A percentile compares a stretch with the other conserved stretches of the same genome.
Conservation (phyloP, 2,797 vertebrate species). For the Enteromius mattozi region DNA sequence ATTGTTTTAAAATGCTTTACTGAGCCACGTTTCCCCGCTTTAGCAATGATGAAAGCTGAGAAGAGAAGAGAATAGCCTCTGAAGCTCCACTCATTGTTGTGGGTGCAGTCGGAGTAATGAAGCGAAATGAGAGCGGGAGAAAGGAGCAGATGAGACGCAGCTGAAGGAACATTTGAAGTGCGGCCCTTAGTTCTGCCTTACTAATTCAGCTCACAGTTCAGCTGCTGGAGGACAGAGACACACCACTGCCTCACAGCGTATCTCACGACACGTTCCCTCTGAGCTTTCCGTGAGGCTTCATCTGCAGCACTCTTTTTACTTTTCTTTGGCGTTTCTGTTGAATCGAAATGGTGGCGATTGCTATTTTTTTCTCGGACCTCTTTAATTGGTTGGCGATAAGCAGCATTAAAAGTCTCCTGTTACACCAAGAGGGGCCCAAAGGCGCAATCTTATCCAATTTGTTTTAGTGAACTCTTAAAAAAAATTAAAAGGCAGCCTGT, state of each 20-base stretch:
- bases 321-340: conserved; percentile 24
- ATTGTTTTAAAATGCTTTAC: conserved; percentile 44
- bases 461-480: conserved; percentile 21
- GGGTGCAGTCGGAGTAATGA: conserved; percentile 57
- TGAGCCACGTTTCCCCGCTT: conserved; percentile 43
- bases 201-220: conserved; percentile 63
- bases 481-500: conserved; percentile 11
- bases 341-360: not conserved
- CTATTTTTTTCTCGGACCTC: conserved; percentile 1
- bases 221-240: conserved; percentile 61
- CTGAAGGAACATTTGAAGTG: conserved; percentile 70
- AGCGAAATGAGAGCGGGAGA: conserved; percentile 55
- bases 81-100: conserved; percentile 54
- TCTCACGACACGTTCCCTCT: conserved; percentile 14
- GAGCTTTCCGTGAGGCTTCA: not conserved
- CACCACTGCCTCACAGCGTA: conserved; percentile 33
- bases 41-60: conserved; percentile 55
- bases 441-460: conserved; percentile 23
- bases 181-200: conserved; percentile 59
- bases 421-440: conserved; percentile 18
- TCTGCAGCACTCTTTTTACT: conserved; percentile 20
- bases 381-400: conserved; percentile 29
- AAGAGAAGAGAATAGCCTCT: conserved; percentile 48
- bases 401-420: not conserved
- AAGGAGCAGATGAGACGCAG: conserved; percentile 54